These are phyloP conservation scores for Microplitis mediator DNA, from an alignment of 1,140 invertebrate genomes.

Conservation along the genomic window DNA sequence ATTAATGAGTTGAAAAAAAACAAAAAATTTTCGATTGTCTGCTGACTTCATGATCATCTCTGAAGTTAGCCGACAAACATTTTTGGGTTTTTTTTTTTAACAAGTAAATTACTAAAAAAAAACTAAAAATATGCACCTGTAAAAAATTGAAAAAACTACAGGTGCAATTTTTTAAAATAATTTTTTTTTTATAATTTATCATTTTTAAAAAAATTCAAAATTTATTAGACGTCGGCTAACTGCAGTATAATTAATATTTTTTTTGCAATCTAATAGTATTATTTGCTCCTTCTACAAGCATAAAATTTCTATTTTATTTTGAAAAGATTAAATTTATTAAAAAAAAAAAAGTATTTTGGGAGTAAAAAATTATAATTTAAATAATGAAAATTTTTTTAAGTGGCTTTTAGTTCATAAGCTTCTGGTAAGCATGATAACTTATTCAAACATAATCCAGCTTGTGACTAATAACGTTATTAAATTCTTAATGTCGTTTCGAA, in stretches of 20 bases:
- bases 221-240: too few species aligned
- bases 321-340: neutral
- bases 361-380: neutral
- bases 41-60: too few species aligned
- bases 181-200: too few species aligned
- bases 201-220: too few species aligned
- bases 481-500: slow-evolving; percentile 21
- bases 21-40: too few species aligned
- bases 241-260: neutral
- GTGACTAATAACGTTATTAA: slow-evolving; percentile 12
- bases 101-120: too few species aligned
- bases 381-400: neutral
- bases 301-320: neutral
- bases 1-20: neutral
- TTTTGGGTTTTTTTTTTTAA: too few species aligned
- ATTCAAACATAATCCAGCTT: neutral
- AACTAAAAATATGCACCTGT: too few species aligned
- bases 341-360: neutral
- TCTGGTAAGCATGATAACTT: slow-evolving; percentile 2
- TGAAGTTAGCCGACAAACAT: too few species aligned
- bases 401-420: slow-evolving; percentile 22
- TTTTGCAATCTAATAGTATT: neutral
- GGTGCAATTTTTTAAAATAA: too few species aligned
- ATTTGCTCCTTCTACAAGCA: slow-evolving; percentile 17
- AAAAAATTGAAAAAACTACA: too few species aligned